These are phyloP conservation scores for Anarhynchus alexandrinus DNA, from an alignment of 2,113 vertebrate genomes.

Conservation along the genomic window DNA sequence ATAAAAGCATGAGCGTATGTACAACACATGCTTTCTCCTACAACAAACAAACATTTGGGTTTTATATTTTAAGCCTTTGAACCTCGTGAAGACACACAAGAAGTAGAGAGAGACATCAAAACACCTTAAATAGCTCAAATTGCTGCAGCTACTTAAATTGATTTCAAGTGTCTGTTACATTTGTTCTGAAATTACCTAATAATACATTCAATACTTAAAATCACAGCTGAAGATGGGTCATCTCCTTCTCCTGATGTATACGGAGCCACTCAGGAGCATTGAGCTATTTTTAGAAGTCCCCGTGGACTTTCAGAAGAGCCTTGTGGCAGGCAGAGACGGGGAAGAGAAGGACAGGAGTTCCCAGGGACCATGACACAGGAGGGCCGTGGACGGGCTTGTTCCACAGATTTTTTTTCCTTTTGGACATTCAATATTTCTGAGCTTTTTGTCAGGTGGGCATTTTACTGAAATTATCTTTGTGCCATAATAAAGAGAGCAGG, in stretches of 20 bases:
- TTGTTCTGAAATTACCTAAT: not conserved
- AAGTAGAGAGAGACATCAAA: not conserved
- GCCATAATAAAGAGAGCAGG: not conserved
- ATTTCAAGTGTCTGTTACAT: not conserved
- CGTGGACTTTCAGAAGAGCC: not conserved
- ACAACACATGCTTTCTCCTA: not conserved
- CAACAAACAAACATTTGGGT: constrained; percentile 10
- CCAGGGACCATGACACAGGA: not conserved
- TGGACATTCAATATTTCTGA: not conserved
- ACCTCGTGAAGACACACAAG: not conserved
- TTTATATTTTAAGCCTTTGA: not conserved
- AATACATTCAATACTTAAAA: not conserved
- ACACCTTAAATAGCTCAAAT: not conserved
- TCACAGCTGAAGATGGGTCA: not conserved
- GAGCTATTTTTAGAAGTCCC: not conserved
- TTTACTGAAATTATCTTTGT: not conserved
- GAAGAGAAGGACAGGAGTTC: not conserved
- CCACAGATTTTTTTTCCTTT: not conserved
- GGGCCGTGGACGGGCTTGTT: not conserved
- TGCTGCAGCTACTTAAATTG: not conserved
- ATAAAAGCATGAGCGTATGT: not conserved
- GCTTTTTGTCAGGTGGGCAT: not conserved
- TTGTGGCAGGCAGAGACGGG: not conserved
- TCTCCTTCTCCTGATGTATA: not conserved
- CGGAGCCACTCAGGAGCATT: not conserved